These are phyloP conservation scores for Bhutanitis thaidina DNA, from an alignment of 2,888 invertebrate species.

Conservation along the genomic window DNA sequence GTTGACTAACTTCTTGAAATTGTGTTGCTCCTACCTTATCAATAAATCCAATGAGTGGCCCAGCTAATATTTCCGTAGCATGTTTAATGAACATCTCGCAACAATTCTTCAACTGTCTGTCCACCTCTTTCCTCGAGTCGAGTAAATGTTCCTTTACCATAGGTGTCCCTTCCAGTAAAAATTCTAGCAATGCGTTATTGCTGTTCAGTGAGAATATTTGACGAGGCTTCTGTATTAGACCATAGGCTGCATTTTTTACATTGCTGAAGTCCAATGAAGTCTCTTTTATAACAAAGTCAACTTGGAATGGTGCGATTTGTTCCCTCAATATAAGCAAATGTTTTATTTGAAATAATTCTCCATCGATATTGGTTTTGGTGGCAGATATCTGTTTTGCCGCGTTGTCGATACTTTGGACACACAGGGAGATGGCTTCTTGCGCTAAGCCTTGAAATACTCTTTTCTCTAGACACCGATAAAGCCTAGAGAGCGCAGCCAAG, in stretches of 20 bases:
- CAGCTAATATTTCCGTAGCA: conserved; percentile 86
- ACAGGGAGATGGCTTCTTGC: conserved; percentile 95
- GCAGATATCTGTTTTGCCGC: conserved; percentile 90
- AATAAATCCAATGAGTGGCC: conserved; percentile 86
- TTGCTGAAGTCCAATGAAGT: conserved; percentile 96
- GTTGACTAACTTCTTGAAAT: too few relatives aligned
- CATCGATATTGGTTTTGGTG: conserved; percentile 91
- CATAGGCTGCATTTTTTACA: conserved; percentile 91
- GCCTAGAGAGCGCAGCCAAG: conserved; percentile 94
- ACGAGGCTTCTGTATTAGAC: conserved; percentile 86
- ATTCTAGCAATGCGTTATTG: conserved; percentile 96
- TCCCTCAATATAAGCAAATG: conserved; percentile 97
- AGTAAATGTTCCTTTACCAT: conserved; percentile 94
- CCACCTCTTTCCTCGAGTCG: conserved; percentile 98
- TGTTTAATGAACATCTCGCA: conserved; percentile 94
- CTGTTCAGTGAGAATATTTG: conserved; percentile 92
- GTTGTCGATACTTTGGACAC: conserved; percentile 92
- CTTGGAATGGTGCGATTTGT: conserved; percentile 98
- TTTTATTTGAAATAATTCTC: conserved; percentile 97
- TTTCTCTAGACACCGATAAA: conserved; percentile 91
- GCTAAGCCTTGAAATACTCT: conserved; percentile 98
- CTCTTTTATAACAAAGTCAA: conserved; percentile 95
- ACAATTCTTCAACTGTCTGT: conserved; percentile 91
- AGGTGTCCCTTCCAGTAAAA: conserved; percentile 95
- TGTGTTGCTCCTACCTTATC: conserved; percentile 82